phyloP scores from a whole-genome alignment of 2,113 vertebrate species.

The Calyptomena viridis region DNA sequence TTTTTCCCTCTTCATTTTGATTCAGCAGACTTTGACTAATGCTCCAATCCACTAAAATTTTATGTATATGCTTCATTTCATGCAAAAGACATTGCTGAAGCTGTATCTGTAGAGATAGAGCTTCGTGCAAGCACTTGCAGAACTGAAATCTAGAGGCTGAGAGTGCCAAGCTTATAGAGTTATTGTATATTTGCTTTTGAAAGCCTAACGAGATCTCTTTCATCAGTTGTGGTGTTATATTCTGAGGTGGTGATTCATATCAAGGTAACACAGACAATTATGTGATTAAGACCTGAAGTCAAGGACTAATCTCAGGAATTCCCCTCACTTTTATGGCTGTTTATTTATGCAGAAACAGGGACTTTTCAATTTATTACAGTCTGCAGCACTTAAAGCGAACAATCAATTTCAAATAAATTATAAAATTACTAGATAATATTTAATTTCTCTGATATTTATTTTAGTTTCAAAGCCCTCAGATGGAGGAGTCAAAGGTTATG shows the following conservation, averaged over 20 bases:
- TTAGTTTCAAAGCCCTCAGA: constrained; percentile 78
- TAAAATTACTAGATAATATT: background rate
- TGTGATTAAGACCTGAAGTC: background rate
- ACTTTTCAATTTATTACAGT: background rate
- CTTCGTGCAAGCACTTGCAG: background rate
- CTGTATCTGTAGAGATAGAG: background rate
- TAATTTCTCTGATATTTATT: background rate
- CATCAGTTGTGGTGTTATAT: background rate
- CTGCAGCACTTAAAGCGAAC: background rate
- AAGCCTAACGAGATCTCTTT: fast-evolving
- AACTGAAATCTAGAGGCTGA: background rate
- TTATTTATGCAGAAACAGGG: background rate
- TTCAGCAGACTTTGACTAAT: background rate
- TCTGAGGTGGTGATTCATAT: background rate
- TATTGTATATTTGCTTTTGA: background rate
- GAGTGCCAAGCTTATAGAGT: background rate
- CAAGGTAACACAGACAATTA: background rate
- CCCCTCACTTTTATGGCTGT: background rate
- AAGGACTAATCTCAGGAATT: background rate
- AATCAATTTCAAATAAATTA: background rate
- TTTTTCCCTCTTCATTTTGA: background rate
- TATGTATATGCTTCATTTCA: background rate
- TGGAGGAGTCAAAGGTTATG: constrained; percentile 82
- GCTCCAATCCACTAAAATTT: background rate
- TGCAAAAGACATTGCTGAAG: background rate